Conservation (phyloP, 2,113 vertebrate genomes). For the Megaceryle torquata region DNA sequence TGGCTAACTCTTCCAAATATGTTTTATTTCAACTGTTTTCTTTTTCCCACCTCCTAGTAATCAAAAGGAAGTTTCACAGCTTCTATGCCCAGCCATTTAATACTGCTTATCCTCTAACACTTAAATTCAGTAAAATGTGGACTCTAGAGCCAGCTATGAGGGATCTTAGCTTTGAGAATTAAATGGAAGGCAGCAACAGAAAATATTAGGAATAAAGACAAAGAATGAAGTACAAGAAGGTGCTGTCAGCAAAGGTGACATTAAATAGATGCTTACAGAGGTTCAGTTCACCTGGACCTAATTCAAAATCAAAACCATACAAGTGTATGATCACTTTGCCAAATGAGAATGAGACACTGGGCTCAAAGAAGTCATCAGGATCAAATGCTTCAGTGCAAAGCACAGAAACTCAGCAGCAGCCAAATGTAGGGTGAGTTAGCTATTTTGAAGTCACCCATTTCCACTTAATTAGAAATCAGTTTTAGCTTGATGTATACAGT, state of each 20-base stretch:
- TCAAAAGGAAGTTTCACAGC: neutral
- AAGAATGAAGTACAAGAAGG: neutral
- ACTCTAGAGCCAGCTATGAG: neutral
- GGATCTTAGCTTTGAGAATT: neutral
- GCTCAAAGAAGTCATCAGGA: neutral
- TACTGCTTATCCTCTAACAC: neutral
- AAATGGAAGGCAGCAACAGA: neutral
- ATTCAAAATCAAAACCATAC: neutral
- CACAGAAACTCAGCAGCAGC: neutral
- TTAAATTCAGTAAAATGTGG: neutral
- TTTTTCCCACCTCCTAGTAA: neutral
- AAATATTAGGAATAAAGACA: neutral
- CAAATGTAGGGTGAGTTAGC: neutral
- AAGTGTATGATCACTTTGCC: neutral
- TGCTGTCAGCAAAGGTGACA: neutral
- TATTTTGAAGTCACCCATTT: neutral
- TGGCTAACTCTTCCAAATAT: neutral
- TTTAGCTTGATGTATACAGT: neutral
- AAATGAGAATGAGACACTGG: neutral
- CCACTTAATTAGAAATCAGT: neutral
- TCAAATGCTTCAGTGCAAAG: neutral
- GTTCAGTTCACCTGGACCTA: neutral
- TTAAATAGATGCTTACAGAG: neutral
- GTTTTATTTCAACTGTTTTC: neutral
- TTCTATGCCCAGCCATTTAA: neutral